A percentile compares a stretch with the other conserved stretches of the same genome.
Conservation (phyloP, 2,113 vertebrate species). For the Hydrolagus affinis region DNA sequence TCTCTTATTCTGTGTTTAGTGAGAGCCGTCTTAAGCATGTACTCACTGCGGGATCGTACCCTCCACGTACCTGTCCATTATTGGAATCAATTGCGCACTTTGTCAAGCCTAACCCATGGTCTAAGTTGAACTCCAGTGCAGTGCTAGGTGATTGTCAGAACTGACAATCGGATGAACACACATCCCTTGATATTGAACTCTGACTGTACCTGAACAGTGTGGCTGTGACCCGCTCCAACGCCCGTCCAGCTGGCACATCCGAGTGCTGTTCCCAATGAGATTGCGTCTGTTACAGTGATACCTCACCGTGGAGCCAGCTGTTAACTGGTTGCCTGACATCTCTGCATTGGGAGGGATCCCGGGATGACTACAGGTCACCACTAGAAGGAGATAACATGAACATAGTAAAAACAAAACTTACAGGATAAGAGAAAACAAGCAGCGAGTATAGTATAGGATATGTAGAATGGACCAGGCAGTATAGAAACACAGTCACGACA, state of each 20-base stretch:
- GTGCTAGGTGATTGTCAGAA: too few species aligned
- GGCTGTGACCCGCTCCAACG: constrained; percentile 90
- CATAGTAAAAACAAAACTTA: not conserved
- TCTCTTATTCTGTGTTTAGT: too few species aligned
- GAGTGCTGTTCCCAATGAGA: constrained; percentile 78
- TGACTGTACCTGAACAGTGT: constrained; percentile 82
- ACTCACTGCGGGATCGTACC: too few species aligned
- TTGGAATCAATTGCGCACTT: too few species aligned
- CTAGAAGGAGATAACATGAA: constrained; percentile 48
- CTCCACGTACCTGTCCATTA: too few species aligned
- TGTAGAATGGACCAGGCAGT: not conserved
- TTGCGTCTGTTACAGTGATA: constrained; percentile 78
- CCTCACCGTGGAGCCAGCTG: constrained; percentile 77
- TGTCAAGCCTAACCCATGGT: too few species aligned
- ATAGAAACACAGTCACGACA: too few species aligned
- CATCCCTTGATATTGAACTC: too few species aligned
- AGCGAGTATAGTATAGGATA: too few species aligned
- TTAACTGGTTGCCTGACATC: constrained; percentile 76
- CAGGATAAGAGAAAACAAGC: not conserved
- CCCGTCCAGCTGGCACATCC: constrained; percentile 86
- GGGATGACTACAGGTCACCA: constrained; percentile 87
- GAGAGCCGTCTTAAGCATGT: too few species aligned
- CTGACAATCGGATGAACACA: too few species aligned
- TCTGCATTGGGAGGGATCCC: constrained; percentile 78
- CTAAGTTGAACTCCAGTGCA: too few species aligned